Evolutionary conservation across 2,888 invertebrate genomes (phyloP).

Genomic region (Iselma pallidipennis): DNA sequence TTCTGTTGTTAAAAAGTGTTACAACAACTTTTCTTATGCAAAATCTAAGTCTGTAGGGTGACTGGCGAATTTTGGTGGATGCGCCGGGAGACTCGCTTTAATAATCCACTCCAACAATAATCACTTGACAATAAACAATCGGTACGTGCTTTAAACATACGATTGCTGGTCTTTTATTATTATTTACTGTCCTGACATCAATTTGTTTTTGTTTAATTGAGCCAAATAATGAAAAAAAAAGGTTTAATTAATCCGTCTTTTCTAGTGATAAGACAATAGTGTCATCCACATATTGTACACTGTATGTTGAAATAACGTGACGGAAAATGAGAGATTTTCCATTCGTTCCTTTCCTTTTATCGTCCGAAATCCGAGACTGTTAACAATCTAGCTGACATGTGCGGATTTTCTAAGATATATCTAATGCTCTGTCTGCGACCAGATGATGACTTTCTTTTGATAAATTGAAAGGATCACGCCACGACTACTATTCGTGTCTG

Average conservation of each 20-base stretch:
- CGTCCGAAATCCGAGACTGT: neutral
- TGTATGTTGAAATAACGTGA: neutral
- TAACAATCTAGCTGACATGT: constrained; percentile 2
- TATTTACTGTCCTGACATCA: too few species aligned
- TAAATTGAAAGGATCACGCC: constrained; percentile 1
- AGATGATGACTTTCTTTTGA: constrained; percentile 8
- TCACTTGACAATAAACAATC: too few species aligned
- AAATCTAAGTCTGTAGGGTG: too few species aligned
- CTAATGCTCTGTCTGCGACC: neutral
- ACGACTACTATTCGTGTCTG: too few species aligned
- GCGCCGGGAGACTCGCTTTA: neutral
- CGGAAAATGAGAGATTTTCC: neutral
- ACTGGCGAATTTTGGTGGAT: neutral
- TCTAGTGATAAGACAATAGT: neutral
- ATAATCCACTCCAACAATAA: too few species aligned
- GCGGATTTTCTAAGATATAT: neutral
- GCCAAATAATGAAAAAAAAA: constrained; percentile 9
- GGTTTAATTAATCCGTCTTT: neutral
- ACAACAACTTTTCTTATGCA: too few species aligned
- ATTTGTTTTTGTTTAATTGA: too few species aligned
- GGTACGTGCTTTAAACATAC: too few species aligned
- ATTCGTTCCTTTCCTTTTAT: neutral
- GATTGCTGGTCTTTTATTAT: too few species aligned
- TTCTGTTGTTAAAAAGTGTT: too few species aligned
- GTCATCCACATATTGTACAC: neutral